Base-by-base conservation (phyloP, 2,797 vertebrate species). In the Cirrhinus molitorella region DNA sequence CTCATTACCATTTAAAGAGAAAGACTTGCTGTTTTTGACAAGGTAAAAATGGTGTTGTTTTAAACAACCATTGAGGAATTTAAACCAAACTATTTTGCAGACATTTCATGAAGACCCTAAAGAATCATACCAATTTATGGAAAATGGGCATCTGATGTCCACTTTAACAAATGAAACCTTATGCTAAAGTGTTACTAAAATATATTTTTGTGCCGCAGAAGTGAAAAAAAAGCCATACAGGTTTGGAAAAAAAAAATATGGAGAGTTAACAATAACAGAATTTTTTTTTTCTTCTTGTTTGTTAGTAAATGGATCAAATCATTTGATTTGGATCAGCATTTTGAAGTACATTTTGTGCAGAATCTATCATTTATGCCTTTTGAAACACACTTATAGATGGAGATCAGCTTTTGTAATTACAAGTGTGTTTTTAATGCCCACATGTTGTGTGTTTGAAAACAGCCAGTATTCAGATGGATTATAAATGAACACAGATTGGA, bases 341-440 rank as follows among this genome's bases (percentile, higher is more conserved):
- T 21, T 66, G 16, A 31, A 72, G 45, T 23, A 21, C 5, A 5
- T 3, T 68, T 4, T 4, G 13, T 43, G 14, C 21, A 45, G 7
- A 10, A 47, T 25, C 5, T 61, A 25, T 61, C 13, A 61, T 61
- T 7, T 61, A 28, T 61, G 23, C 59, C 13, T 5, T 28, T 28
- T 61, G 4, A 4, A 61, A 6, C n/a, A 61, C 59, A 61, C 11
- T 61, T 25, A 25, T 16, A 28, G 8, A 71, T 47, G 68, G 68
- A 71, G 23, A 71, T 70, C 16, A 28, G 37, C 67, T 25, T 70
- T 70, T 47, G 4, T 31, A 72, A 72, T 51, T 72, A 72, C 25
- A 3, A 19, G 23, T n/a, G 66, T n/a, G 21, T 43, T 19, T 73
- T 34, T 34, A 53, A 34, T 73, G 45, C 25, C 45, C 70, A 53